A percentile compares a stretch with the other conserved stretches of the same genome.
Conservation (phyloP, 2,113 vertebrate species). For the Elephas maximus region DNA sequence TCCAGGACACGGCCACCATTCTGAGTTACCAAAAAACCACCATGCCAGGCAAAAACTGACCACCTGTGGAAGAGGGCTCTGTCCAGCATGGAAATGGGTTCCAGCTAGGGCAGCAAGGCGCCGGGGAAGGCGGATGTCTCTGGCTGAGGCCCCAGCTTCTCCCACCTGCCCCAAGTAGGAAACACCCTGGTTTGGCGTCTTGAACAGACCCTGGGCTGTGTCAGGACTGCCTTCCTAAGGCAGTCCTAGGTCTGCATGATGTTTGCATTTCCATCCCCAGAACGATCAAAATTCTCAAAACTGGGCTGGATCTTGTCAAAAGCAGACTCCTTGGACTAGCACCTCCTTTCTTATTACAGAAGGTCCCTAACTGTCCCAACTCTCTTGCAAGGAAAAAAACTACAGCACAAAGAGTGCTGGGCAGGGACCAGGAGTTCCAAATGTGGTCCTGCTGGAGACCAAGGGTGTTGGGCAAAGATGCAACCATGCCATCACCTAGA, state of each 20-base stretch:
- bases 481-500: background rate
- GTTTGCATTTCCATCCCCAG: background rate
- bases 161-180: background rate
- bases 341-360: constrained; percentile 26
- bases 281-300: background rate
- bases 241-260: background rate
- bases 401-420: no score
- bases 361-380: background rate
- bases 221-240: background rate
- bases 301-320: background rate
- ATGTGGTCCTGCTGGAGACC: no score
- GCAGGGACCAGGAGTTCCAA: background rate
- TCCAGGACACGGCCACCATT: background rate
- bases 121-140: background rate
- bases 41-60: background rate
- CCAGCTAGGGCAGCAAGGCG: background rate
- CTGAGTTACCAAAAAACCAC: constrained; percentile 43
- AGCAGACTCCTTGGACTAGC: background rate
- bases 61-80: background rate
- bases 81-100: constrained; percentile 15
- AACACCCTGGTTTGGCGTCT: background rate
- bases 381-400: background rate
- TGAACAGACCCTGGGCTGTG: constrained; percentile 5
- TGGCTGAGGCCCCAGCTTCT: background rate
- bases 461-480: background rate